A percentile compares a stretch with the other conserved stretches of the same genome.
Evolutionary conservation across 1,140 invertebrate genomes (phyloP).

Genomic region (Dreissena polymorpha): DNA sequence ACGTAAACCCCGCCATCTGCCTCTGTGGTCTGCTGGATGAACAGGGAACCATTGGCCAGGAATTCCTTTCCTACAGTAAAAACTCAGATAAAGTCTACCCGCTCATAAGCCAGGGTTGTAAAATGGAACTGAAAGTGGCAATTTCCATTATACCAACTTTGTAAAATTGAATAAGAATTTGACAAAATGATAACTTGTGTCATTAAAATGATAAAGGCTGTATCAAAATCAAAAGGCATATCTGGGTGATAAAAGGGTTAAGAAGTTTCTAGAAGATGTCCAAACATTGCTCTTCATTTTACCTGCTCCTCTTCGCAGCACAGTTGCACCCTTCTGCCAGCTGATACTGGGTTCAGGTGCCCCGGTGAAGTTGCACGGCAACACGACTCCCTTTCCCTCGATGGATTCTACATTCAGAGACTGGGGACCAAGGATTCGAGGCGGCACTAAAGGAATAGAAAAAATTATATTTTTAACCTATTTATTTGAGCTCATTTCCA

Average conservation of each 20-base stretch:
- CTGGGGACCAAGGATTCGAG: constrained; percentile 63
- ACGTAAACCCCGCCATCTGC: constrained; percentile 74
- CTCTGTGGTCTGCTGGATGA: constrained; percentile 58
- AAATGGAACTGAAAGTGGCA: no score
- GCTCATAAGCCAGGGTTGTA: no score
- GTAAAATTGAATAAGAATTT: no score
- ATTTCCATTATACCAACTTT: no score
- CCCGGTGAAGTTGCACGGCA: constrained; percentile 79
- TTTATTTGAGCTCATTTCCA: no score
- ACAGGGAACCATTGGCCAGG: constrained; percentile 71
- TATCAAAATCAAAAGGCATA: no score
- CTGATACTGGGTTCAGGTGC: constrained; percentile 75
- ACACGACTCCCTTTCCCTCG: constrained; percentile 59
- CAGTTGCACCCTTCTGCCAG: constrained; percentile 77
- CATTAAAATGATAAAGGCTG: no score
- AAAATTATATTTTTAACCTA: no score
- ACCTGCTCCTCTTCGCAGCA: constrained; percentile 60
- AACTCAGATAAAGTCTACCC: no score
- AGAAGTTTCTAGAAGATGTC: no score
- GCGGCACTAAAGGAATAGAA: constrained; percentile 65
- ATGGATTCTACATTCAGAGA: constrained; percentile 56
- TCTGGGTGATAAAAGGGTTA: no score
- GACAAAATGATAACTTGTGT: no score
- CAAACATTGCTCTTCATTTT: background rate
- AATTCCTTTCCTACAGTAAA: constrained; percentile 68